Evolutionary conservation across 2,888 invertebrate species (phyloP), one percentile per base, ranked within the genome.

Genomic region (Pyrocoelia pectoralis): DNA sequence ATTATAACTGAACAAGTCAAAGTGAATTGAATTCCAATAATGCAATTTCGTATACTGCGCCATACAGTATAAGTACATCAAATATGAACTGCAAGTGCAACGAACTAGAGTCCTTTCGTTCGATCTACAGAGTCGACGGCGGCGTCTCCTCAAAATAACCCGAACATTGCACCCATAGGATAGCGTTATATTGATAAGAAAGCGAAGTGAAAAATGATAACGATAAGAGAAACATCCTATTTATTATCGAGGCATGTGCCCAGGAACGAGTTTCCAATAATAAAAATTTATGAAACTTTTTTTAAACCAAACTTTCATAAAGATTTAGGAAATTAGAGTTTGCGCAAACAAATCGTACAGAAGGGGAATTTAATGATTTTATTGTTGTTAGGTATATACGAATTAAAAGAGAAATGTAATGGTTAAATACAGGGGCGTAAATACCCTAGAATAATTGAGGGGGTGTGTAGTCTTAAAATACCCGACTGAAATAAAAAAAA

Each of bases 11-110:
- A 6, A 24, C 6, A 24, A 3, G 24, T 3, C 24, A 6, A 24
- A 33, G n/a, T 33, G 8, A n/a, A 33, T 33, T 33, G 6, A 24
- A 33, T 33, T n/a, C 2, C 33, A 3, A 33, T 8, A n/a, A 33
- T n/a, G 10, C 9, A 33, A 33, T n/a, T 33, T n/a, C 3, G 2
- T 4, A 33, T n/a, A 33, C n/a, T 33, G 33, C 33, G n/a, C n/a
- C n/a, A 33, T n/a, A 2, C 33, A 33, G 9, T 10, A 8, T n/a
- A 10, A 33, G 9, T 10, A 8, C n/a, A 10, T 33, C n/a, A n/a
- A 33, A 33, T 33, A 33, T n/a, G 33, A 46, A 46, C 46, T 46
- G 41, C 41, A 46, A 46, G 46, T 46, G 46, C 46, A 46, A 46
- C 46, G 46, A 46, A 46, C 46, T 46, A 18, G 15, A 17, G 17